phyloP scores from a whole-genome alignment of 2,888 invertebrate species.

The Cataglyphis rosenhaueri region DNA sequence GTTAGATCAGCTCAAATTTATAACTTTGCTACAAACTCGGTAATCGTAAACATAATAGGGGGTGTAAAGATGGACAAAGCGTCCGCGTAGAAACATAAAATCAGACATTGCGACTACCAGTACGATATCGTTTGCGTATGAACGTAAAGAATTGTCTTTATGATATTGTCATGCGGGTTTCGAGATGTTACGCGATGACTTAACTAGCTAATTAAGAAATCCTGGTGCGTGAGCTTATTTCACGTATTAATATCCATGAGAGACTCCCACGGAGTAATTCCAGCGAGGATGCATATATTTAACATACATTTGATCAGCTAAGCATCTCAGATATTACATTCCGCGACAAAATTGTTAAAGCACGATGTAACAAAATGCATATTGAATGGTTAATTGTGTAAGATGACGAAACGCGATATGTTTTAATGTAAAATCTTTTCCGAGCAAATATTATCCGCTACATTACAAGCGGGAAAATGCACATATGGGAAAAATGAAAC shows the following conservation, averaged over 20 bases:
- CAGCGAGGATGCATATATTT: constrained; percentile 38
- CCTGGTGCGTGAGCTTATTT: constrained; percentile 61
- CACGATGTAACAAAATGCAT: constrained; percentile 11
- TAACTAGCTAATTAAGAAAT: constrained; percentile 70
- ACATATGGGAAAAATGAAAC: neutral
- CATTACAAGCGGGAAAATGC: neutral
- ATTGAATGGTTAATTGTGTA: neutral
- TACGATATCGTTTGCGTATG: constrained; percentile 61
- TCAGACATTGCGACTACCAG: constrained; percentile 59
- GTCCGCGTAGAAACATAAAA: constrained; percentile 67
- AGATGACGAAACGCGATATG: constrained; percentile 8
- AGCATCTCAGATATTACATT: constrained; percentile 32
- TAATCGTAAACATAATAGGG: constrained; percentile 62
- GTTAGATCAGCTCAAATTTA: constrained; percentile 15
- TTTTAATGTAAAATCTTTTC: constrained; percentile 9
- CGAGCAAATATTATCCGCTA: neutral
- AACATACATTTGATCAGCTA: constrained; percentile 7
- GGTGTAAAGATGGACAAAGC: constrained; percentile 51
- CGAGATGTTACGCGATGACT: constrained; percentile 49
- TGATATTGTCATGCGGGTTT: constrained; percentile 65
- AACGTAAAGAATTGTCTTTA: constrained; percentile 75
- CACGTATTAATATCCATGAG: constrained; percentile 37
- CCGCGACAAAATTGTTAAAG: constrained; percentile 57
- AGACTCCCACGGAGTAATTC: constrained; percentile 29
- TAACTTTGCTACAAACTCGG: constrained; percentile 47